These are phyloP conservation scores for Artibeus jamaicensis DNA, from an alignment of 2,797 vertebrate genomes.

Conservation along the genomic window DNA sequence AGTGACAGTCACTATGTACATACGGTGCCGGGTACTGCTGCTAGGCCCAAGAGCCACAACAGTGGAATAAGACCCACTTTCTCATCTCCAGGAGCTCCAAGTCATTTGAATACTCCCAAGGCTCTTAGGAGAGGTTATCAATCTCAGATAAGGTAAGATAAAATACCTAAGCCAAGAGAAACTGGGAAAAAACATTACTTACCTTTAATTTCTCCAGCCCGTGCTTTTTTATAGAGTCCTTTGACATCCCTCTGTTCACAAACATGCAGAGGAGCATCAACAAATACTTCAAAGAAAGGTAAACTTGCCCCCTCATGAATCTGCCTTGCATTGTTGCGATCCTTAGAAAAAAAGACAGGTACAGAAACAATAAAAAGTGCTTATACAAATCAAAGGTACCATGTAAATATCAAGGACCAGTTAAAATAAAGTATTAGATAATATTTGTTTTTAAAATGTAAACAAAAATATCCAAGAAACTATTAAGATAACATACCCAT, in stretches of 20 bases:
- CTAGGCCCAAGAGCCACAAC: background rate
- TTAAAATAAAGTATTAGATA: background rate
- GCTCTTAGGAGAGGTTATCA: background rate
- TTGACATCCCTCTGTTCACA: slow-evolving; percentile 98
- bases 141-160: background rate
- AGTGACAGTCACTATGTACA: background rate
- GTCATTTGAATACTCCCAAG: background rate
- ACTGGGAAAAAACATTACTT: background rate
- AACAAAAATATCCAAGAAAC: background rate
- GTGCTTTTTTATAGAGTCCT: slow-evolving; percentile 97
- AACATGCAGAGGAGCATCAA: slow-evolving; percentile 96
- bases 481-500: background rate
- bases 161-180: background rate
- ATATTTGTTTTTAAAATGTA: background rate
- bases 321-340: slow-evolving; percentile 94
- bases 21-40: background rate
- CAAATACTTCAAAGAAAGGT: slow-evolving; percentile 98
- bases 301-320: slow-evolving; percentile 95
- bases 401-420: background rate
- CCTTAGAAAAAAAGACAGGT: slow-evolving; percentile 80
- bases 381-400: background rate
- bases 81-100: background rate
- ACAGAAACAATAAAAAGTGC: background rate
- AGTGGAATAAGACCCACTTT: background rate
- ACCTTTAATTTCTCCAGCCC: slow-evolving; percentile 99